These are phyloP conservation scores for Arctia plantaginis DNA, from an alignment of 2,888 invertebrate species.

Conservation along the genomic window DNA sequence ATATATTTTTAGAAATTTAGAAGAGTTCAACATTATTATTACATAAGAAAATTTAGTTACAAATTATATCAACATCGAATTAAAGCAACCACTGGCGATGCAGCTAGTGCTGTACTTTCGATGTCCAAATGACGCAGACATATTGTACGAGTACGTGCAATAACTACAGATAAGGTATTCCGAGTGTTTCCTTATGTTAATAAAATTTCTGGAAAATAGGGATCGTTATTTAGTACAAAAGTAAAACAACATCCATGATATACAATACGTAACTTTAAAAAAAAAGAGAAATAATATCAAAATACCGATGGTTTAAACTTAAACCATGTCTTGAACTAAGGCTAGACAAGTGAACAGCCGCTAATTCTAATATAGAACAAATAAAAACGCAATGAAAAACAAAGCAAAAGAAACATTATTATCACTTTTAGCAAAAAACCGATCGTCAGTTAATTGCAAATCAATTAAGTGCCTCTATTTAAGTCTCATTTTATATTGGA, in stretches of 20 bases:
- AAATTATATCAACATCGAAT: background rate
- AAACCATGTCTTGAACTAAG: background rate
- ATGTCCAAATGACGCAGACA: background rate
- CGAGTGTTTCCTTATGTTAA: background rate
- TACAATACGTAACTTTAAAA: background rate
- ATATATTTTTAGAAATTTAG: background rate
- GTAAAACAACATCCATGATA: background rate
- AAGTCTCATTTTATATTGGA: constrained; percentile 63
- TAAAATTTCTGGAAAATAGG: background rate
- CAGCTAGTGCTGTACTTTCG: background rate
- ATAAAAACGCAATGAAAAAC: constrained; percentile 34
- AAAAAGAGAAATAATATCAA: background rate
- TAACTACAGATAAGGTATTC: background rate
- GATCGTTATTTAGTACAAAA: background rate
- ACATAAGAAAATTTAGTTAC: background rate
- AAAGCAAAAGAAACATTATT: constrained; percentile 37
- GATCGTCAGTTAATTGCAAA: constrained; percentile 65
- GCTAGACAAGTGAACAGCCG: background rate
- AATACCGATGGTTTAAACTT: background rate
- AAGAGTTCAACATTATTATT: background rate
- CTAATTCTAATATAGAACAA: constrained; percentile 5
- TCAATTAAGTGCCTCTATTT: constrained; percentile 66
- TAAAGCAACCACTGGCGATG: background rate
- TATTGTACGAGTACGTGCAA: background rate
- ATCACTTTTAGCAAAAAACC: constrained; percentile 53